phyloP scores from a whole-genome alignment of 2,113 vertebrate species.

The Acrocephalus arundinaceus region DNA sequence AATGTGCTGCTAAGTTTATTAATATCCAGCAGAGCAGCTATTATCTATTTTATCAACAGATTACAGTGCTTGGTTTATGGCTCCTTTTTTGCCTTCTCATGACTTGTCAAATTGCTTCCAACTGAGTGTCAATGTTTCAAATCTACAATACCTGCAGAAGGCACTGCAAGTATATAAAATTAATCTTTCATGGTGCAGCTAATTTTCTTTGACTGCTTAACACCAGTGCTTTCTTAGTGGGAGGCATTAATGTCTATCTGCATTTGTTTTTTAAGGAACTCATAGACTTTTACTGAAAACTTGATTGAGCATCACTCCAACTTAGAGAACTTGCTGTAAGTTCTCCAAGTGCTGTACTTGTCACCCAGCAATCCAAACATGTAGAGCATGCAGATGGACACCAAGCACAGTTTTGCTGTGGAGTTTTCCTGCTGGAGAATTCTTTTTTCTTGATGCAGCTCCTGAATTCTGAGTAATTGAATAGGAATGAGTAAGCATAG shows the following conservation, averaged over 20 bases:
- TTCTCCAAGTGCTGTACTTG: not conserved
- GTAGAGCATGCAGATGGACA: not conserved
- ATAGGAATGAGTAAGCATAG: not conserved
- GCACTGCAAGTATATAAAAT: not conserved
- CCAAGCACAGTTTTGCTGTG: not conserved
- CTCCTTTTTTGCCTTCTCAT: conserved; percentile 5
- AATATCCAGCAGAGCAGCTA: conserved; percentile 3
- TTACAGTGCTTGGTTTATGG: not conserved
- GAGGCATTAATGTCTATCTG: not conserved
- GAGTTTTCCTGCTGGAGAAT: not conserved
- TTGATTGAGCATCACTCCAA: not conserved
- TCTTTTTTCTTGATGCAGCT: not conserved
- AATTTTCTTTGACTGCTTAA: not conserved
- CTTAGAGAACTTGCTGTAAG: not conserved
- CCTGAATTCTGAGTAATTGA: not conserved
- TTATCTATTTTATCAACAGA: conserved; percentile 7
- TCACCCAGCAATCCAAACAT: not conserved
- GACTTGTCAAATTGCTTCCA: not conserved
- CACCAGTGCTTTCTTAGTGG: not conserved
- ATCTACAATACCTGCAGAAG: not conserved
- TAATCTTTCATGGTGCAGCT: not conserved
- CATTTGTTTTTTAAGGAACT: not conserved
- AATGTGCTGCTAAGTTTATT: conserved; percentile 17
- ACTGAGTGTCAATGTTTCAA: not conserved
- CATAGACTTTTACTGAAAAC: not conserved